Evolutionary conservation across 2,888 invertebrate species (phyloP).

Genomic region (Drosophila atripex): DNA sequence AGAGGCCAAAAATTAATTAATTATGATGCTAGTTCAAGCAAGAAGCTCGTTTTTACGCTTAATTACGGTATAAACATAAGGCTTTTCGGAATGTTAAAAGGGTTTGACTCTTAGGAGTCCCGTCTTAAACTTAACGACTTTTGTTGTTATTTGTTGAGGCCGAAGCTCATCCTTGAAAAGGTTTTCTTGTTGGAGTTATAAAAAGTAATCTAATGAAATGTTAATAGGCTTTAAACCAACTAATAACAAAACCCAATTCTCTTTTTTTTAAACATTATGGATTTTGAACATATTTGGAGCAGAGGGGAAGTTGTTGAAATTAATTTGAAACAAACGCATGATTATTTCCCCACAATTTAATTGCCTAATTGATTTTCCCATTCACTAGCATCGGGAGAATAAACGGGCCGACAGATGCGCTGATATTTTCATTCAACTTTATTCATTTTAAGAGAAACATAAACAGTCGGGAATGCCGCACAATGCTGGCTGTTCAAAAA

Average conservation of each 20-base stretch:
- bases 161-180: constrained; percentile 27
- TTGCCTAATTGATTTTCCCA: constrained; percentile 72
- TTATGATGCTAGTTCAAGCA: constrained; percentile 11
- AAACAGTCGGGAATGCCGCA: constrained; percentile 59
- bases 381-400: constrained; percentile 17
- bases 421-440: constrained; percentile 37
- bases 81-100: not conserved
- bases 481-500: constrained; percentile 70
- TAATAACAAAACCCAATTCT: not conserved
- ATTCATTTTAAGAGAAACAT: constrained; percentile 33
- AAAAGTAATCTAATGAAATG: constrained; percentile 56
- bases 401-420: constrained; percentile 4
- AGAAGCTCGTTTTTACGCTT: not conserved
- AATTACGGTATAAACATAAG: constrained; percentile 18
- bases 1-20: constrained; percentile 19
- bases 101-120: not conserved
- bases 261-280: constrained; percentile 20
- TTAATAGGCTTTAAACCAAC: constrained; percentile 15
- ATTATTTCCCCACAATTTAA: constrained; percentile 75
- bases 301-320: constrained; percentile 33
- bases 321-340: constrained; percentile 67
- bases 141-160: constrained; percentile 8
- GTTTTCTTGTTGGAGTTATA: constrained; percentile 12
- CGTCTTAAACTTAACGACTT: constrained; percentile 11
- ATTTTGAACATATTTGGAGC: constrained; percentile 18